A percentile compares a stretch with the other conserved stretches of the same genome.
Evolutionary conservation across 2,113 vertebrate genomes (phyloP).

Genomic region (Daphoenositta chrysoptera): DNA sequence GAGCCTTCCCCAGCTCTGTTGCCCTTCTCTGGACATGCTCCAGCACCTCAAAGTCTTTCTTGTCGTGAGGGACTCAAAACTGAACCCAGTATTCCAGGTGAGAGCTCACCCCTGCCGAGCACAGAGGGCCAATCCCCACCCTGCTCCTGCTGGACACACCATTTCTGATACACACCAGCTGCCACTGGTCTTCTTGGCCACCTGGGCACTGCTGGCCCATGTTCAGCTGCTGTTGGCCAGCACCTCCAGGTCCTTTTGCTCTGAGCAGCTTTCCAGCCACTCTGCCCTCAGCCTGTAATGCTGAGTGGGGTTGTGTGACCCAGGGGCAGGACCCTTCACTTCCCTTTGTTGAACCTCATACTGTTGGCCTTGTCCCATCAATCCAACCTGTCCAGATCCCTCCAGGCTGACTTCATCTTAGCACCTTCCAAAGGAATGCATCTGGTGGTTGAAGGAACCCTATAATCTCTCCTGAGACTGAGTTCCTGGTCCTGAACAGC

Average conservation of each 20-base stretch:
- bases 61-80: neutral
- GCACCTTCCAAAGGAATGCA: neutral
- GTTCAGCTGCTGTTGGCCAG: neutral
- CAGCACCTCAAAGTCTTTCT: neutral
- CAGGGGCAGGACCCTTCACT: too few relatives aligned
- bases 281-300: neutral
- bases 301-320: neutral
- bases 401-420: neutral
- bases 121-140: too few relatives aligned
- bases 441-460: neutral
- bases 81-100: neutral
- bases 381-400: neutral
- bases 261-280: neutral
- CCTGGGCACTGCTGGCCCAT: rapidly evolving
- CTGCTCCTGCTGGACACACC: neutral
- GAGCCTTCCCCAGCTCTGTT: neutral
- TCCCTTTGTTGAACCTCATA: neutral
- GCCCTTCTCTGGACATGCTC: rapidly evolving
- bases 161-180: neutral
- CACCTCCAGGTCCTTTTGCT: neutral
- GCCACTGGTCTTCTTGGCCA: neutral
- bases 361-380: neutral
- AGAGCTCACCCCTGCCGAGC: neutral
- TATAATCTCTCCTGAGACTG: neutral
- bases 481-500: neutral